Conservation (phyloP, 2,113 vertebrate species). For the Rutilus rutilus region DNA sequence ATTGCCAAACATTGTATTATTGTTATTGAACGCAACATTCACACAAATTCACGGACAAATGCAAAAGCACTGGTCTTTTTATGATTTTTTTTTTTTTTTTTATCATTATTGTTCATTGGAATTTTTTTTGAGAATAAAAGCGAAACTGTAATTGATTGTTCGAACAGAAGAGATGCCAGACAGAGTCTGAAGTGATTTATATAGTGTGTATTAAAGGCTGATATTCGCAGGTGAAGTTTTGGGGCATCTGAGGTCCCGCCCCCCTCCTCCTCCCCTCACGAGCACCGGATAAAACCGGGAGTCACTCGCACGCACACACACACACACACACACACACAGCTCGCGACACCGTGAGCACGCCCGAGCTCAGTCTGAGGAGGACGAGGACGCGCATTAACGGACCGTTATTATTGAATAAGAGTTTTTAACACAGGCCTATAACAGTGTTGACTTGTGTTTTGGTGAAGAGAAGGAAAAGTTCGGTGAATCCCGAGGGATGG, state of each 20-base stretch:
- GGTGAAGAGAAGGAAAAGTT: neutral
- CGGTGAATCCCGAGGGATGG: conserved; percentile 64
- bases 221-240: conserved; percentile 43
- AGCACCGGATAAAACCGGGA: conserved; percentile 71
- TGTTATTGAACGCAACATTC: too few species aligned
- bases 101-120: too few species aligned
- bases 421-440: too few species aligned
- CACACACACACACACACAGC: conserved; percentile 46
- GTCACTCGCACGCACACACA: conserved; percentile 66
- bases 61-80: too few species aligned
- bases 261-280: conserved; percentile 45
- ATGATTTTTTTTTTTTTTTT: too few species aligned
- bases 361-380: neutral
- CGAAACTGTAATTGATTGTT: conserved; percentile 7
- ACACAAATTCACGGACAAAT: too few species aligned
- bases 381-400: neutral
- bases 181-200: conserved; percentile 57
- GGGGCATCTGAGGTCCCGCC: neutral
- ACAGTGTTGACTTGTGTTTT: too few species aligned
- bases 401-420: neutral
- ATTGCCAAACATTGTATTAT: too few species aligned
- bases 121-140: neutral
- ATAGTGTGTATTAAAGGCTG: conserved; percentile 40
- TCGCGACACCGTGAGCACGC: conserved; percentile 27
- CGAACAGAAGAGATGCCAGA: conserved; percentile 23